A percentile compares a stretch with the other conserved stretches of the same genome.
Evolutionary conservation across 2,797 vertebrate genomes (phyloP).

Genomic region (Eupleurogrammus muticus): DNA sequence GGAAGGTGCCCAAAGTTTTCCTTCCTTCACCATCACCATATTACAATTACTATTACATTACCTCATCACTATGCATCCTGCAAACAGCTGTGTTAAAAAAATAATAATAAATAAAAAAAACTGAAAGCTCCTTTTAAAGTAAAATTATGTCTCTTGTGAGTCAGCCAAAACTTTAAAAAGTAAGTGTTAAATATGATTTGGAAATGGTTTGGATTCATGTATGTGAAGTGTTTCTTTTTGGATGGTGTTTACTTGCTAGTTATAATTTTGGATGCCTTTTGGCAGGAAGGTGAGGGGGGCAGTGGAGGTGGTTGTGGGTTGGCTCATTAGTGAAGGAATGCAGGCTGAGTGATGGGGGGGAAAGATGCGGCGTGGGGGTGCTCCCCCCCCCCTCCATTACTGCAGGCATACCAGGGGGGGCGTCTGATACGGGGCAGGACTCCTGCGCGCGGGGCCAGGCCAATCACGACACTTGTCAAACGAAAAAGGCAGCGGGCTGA

Average conservation of each 20-base stretch:
- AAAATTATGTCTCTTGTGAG: background rate
- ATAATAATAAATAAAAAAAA: too few relatives aligned
- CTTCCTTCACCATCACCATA: too few relatives aligned
- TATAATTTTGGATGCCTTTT: conserved; percentile 16
- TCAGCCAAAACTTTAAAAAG: background rate
- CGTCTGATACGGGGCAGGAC: conserved; percentile 59
- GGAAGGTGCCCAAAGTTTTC: too few relatives aligned
- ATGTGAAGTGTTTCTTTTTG: too few relatives aligned
- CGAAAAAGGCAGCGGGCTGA: conserved; percentile 66
- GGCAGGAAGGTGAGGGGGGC: conserved; percentile 36
- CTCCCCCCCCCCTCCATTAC: conserved; percentile 38
- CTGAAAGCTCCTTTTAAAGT: too few relatives aligned
- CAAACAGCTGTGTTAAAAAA: too few relatives aligned
- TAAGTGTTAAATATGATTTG: background rate
- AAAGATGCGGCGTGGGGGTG: conserved; percentile 26
- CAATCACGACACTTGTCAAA: conserved; percentile 70
- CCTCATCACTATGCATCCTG: too few relatives aligned
- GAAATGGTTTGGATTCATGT: background rate
- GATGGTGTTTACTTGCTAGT: background rate
- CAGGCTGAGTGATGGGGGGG: conserved; percentile 55
- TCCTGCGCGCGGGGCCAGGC: conserved; percentile 43
- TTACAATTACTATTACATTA: too few relatives aligned
- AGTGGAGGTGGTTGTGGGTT: conserved; percentile 17
- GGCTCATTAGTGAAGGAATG: conserved; percentile 83
- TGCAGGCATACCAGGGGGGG: conserved; percentile 36